Evolutionary conservation across 2,113 vertebrate species (phyloP).

Genomic region (Microcebus lehilahytsara): DNA sequence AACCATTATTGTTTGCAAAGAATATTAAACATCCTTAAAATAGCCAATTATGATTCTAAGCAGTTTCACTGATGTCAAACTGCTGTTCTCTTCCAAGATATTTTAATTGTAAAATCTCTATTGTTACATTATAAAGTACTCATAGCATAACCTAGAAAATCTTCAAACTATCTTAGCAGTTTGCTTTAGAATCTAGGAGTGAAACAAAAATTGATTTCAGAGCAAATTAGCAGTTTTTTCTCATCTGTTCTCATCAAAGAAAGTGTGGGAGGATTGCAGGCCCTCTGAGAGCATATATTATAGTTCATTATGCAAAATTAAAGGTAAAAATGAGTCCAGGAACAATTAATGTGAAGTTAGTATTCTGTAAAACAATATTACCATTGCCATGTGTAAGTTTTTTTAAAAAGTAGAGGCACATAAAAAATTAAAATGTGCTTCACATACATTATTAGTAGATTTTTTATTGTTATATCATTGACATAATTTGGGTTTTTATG

Average conservation of each 20-base stretch:
- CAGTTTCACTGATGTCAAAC: background rate
- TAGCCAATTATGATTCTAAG: background rate
- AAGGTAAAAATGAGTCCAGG: constrained; percentile 48
- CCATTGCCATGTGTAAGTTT: background rate
- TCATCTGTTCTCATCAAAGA: constrained; percentile 67
- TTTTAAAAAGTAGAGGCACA: background rate
- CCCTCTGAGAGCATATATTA: constrained; percentile 62
- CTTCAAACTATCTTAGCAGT: constrained; percentile 73
- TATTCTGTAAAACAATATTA: background rate
- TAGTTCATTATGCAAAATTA: constrained; percentile 35
- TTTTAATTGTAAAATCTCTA: constrained; percentile 76
- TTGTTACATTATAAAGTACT: constrained; percentile 75
- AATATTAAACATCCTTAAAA: background rate
- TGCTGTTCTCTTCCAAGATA: constrained; percentile 59
- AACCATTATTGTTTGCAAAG: background rate
- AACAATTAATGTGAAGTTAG: constrained; percentile 56
- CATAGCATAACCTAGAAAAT: constrained; percentile 70
- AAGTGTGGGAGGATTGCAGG: constrained; percentile 24
- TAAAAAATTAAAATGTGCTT: constrained; percentile 36
- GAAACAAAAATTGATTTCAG: constrained; percentile 70
- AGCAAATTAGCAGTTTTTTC: constrained; percentile 65
- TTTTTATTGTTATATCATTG: background rate
- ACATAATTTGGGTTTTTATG: background rate
- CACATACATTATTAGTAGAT: background rate
- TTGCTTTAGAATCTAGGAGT: constrained; percentile 72